Conservation (phyloP, 2,797 vertebrate genomes). For the Platalea minor region DNA sequence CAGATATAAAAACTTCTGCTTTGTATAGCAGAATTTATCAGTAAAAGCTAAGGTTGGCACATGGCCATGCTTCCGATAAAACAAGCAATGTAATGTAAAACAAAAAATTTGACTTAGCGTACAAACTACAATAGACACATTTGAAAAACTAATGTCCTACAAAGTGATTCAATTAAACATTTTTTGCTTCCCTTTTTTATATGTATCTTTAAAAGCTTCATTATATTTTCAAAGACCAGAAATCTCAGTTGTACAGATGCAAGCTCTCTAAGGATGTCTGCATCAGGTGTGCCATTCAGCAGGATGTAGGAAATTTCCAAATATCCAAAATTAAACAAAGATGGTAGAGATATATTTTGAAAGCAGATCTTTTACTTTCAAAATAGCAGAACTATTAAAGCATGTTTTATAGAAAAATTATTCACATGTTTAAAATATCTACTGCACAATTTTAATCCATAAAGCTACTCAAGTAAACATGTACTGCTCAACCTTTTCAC, state of each 20-base stretch:
- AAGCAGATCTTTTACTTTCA: neutral
- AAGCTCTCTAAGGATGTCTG: neutral
- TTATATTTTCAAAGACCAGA: neutral
- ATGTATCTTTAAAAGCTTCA: neutral
- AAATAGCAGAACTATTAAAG: neutral
- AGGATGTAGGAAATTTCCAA: neutral
- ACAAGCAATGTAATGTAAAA: neutral
- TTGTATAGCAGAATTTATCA: slow-evolving; percentile 42
- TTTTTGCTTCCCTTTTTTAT: slow-evolving; percentile 20
- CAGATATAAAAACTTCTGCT: slow-evolving; percentile 65
- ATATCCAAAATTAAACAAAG: neutral
- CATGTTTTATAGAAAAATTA: neutral
- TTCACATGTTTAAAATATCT: neutral
- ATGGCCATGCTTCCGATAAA: slow-evolving; percentile 26
- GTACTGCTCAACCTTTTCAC: neutral
- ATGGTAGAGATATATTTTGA: neutral
- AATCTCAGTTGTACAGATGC: neutral
- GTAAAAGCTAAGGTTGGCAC: slow-evolving; percentile 4
- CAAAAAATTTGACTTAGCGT: neutral
- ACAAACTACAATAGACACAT: neutral
- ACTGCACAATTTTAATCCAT: neutral
- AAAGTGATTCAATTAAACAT: neutral
- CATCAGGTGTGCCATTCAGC: neutral
- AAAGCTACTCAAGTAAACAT: neutral
- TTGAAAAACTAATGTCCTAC: neutral